Conservation (phyloP, 2,888 invertebrate genomes). For the Cryptus viduatorius region DNA sequence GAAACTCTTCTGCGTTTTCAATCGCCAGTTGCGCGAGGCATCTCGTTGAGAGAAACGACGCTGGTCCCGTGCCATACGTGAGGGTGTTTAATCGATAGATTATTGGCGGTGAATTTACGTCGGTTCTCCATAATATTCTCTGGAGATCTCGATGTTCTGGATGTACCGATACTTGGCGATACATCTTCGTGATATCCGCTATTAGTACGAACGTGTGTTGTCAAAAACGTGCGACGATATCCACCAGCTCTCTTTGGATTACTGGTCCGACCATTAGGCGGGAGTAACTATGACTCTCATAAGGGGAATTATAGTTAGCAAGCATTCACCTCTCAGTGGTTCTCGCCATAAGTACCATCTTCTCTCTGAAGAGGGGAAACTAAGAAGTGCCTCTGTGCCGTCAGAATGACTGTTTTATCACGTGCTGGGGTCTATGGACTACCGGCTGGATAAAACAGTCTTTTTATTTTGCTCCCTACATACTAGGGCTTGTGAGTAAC, state of each 20-base stretch:
- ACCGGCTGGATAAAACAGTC: too few species aligned
- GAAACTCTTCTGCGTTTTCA: conserved; percentile 55
- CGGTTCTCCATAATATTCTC: conserved; percentile 55
- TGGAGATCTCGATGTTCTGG: conserved; percentile 60
- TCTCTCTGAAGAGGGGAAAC: too few species aligned
- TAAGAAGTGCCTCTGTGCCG: too few species aligned
- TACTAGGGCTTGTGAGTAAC: too few species aligned
- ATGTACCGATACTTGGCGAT: conserved; percentile 22
- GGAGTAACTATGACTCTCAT: too few species aligned
- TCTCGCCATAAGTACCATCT: too few species aligned
- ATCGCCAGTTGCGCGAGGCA: conserved; percentile 53
- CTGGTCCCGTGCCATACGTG: conserved; percentile 54
- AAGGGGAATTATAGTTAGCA: too few species aligned
- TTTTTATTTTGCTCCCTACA: too few species aligned
- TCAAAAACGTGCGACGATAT: conserved; percentile 40
- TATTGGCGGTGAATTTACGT: conserved; percentile 17
- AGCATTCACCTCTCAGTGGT: too few species aligned
- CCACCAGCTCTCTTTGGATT: conserved; percentile 39
- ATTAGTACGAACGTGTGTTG: conserved; percentile 39
- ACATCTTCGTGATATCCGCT: conserved; percentile 37
- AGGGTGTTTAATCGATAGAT: conserved; percentile 54
- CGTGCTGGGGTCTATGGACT: too few species aligned
- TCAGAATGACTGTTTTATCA: too few species aligned
- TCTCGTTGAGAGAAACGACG: conserved; percentile 60
- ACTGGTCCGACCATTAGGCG: conserved; percentile 42